A percentile compares a stretch with the other conserved stretches of the same genome.
These are phyloP conservation scores for Manacus vitellinus DNA, from an alignment of 2,113 vertebrate species.

Conservation along the genomic window DNA sequence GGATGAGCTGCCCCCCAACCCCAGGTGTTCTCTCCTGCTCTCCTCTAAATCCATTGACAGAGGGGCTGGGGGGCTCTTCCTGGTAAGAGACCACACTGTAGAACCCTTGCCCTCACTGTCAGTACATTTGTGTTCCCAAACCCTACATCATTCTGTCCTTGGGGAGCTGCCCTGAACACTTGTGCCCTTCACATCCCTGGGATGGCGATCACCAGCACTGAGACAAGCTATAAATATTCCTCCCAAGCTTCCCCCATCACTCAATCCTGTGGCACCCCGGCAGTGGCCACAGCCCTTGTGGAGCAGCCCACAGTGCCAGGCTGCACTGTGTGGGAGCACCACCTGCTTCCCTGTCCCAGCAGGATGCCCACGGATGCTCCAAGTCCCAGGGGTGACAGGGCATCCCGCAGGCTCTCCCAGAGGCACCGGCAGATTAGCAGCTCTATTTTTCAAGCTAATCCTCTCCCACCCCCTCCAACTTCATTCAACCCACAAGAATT, in stretches of 20 bases:
- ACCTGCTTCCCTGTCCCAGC: slow-evolving; percentile 37
- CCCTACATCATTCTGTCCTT: not conserved
- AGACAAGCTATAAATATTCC: slow-evolving; percentile 21
- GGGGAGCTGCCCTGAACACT: not conserved
- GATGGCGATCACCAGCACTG: rapidly evolving
- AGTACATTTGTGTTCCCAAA: not conserved
- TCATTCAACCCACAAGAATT: slow-evolving; percentile 46
- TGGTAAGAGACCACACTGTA: rapidly evolving
- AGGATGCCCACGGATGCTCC: not conserved
- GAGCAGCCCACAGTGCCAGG: not conserved
- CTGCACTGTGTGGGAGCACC: not conserved
- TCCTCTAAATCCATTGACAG: not conserved
- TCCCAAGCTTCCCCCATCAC: not conserved
- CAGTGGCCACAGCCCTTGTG: not conserved
- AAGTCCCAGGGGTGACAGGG: not conserved
- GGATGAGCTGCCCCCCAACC: not conserved
- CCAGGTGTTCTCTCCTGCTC: not conserved
- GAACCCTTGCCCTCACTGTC: rapidly evolving
- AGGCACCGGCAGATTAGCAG: slow-evolving; percentile 4
- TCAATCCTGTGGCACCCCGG: not conserved
- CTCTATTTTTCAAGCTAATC: slow-evolving; percentile 29
- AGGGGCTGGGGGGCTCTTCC: not conserved
- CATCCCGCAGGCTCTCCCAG: slow-evolving; percentile 15
- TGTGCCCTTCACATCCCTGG: not conserved
- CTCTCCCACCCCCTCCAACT: not conserved